Conservation (phyloP, 2,113 vertebrate species). For the Xyliphius kryptos region DNA sequence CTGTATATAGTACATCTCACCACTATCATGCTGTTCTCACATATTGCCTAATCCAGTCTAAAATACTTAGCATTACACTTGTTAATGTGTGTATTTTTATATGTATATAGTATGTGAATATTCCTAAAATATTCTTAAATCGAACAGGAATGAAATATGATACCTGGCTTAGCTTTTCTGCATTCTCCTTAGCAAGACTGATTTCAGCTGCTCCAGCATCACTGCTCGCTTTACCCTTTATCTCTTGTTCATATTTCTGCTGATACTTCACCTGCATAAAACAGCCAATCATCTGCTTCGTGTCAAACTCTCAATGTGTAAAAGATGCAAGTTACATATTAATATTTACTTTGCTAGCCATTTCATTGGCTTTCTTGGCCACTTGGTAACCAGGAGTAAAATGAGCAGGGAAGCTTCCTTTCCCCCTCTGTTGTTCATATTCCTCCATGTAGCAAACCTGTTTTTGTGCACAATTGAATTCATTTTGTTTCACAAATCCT, state of each 20-base stretch:
- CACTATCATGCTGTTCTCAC: too few relatives aligned
- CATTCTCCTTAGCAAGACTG: constrained; percentile 61
- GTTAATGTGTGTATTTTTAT: too few relatives aligned
- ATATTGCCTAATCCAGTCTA: too few relatives aligned
- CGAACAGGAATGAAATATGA: neutral
- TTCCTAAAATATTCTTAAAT: too few relatives aligned
- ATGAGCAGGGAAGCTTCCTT: constrained; percentile 93
- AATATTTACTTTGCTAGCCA: constrained; percentile 84
- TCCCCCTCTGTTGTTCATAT: constrained; percentile 78
- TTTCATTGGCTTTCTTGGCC: constrained; percentile 84
- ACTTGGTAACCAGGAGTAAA: constrained; percentile 90
- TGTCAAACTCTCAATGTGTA: neutral
- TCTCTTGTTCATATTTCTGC: constrained; percentile 78
- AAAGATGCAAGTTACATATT: neutral
- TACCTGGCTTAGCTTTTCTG: constrained; percentile 73
- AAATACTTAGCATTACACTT: too few relatives aligned
- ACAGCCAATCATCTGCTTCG: neutral
- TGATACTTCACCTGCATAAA: constrained; percentile 75
- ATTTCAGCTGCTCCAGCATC: constrained; percentile 59
- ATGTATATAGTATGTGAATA: too few relatives aligned
- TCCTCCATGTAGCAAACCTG: constrained; percentile 74
- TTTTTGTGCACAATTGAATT: neutral
- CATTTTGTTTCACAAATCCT: neutral
- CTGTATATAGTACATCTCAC: too few relatives aligned
- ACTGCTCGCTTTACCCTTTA: constrained; percentile 76